Percentiles rank a stretch among this genome's conserved stretches.
Evolutionary conservation across 2,888 invertebrate species (phyloP).

Genomic region (Luperina nickerlii): DNA sequence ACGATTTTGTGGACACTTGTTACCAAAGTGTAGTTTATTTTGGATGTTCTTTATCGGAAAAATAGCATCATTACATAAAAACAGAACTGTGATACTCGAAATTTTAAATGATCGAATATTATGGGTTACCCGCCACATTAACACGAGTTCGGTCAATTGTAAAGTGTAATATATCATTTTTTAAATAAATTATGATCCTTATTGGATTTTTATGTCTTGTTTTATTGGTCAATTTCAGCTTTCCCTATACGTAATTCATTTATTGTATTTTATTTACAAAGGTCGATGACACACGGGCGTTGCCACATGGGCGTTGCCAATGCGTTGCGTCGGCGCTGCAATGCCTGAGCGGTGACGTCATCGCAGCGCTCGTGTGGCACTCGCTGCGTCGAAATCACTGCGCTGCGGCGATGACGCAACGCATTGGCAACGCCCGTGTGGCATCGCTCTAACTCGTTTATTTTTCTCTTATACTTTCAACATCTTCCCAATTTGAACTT

Average conservation of each 20-base stretch:
- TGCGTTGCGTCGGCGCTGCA: too few relatives aligned
- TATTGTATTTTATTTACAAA: not conserved
- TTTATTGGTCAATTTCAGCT: slow-evolving; percentile 69
- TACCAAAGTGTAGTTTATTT: slow-evolving; percentile 62
- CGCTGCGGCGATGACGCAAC: not conserved
- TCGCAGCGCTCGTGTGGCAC: not conserved
- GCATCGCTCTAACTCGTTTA: not conserved
- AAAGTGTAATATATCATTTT: slow-evolving; percentile 89
- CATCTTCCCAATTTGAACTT: not conserved
- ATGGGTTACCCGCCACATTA: slow-evolving; percentile 77
- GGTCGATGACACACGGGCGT: not conserved
- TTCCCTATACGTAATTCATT: not conserved
- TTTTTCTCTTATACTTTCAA: not conserved
- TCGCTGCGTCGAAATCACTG: too few relatives aligned
- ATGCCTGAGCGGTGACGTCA: not conserved
- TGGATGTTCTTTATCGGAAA: slow-evolving; percentile 64
- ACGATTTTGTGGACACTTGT: slow-evolving; percentile 60
- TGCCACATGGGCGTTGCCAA: not conserved
- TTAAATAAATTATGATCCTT: slow-evolving; percentile 89
- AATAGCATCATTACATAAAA: slow-evolving; percentile 62
- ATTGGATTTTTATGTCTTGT: slow-evolving; percentile 85
- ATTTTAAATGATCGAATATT: slow-evolving; percentile 64
- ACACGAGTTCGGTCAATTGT: slow-evolving; percentile 86
- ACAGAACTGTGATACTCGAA: slow-evolving; percentile 69
- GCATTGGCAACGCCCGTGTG: not conserved